Evolutionary conservation across 64 coral and sea anemone species (phyloP), one percentile per base, ranked within the genome.

Genomic region (Catalaphyllia jardinei): DNA sequence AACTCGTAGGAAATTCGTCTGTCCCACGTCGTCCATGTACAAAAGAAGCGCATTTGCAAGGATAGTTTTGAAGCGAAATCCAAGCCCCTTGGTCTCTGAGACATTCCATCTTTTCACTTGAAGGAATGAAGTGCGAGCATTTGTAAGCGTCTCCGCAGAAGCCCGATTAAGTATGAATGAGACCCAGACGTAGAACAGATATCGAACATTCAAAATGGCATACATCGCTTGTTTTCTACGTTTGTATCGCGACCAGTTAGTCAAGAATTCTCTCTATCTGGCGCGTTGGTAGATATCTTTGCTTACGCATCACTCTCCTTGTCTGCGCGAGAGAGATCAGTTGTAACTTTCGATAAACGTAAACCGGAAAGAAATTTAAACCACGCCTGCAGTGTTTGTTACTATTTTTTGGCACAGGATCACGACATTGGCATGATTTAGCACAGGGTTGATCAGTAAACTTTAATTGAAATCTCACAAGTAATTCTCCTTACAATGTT

Each of bases 1-100:
- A 71, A 85, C 62, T n/a, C 81, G 81, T 31, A 85, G 49, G 63
- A 85, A 85, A 85, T 85, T 85, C 25, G 81, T 69, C 11, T 85
- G 65, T 24, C 62, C 81, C 71, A 50, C 35, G n/a, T 85, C 81
- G 13, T 85, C 81, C 62, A 85, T 85, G 63, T 85, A 85, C 62
- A 85, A 4, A 4, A 85, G 81, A 8, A 85, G 39, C 62, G 81
- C 81, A 27, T 85, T 38, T 20, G 81, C 39, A 12, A 85, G 63
- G 22, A 85, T 71, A 8, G 81, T 85, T 25, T 85, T 85, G 31
- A 85, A 85, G 11, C 81, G 81, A 85, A 85, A 85, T 85, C 62
- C 35, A 50, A 85, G 81, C 20, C 61, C 33, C 18, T 60, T 31
- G 14, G 29, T 71, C 28, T 71, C 81, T 13, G 81, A 85, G 9